phyloP scores from a whole-genome alignment of 2,888 invertebrate species.

The Rotaria sp. region DNA sequence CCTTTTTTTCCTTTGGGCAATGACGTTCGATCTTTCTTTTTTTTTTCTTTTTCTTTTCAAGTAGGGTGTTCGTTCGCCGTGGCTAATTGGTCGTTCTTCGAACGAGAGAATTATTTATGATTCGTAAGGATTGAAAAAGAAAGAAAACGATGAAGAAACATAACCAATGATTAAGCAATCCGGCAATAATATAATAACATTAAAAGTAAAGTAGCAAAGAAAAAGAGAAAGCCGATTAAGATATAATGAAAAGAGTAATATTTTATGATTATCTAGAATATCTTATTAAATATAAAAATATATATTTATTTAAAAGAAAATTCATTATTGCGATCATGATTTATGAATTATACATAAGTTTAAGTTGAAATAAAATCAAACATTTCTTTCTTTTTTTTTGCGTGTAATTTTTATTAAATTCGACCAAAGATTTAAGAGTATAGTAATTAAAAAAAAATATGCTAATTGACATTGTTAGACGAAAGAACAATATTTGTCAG shows the following conservation, averaged over 20 bases:
- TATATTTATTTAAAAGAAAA: neutral
- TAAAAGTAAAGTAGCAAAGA: neutral
- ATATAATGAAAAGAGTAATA: neutral
- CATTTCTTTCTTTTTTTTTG: too few relatives aligned
- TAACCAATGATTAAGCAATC: slow-evolving; percentile 17
- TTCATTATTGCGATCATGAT: neutral
- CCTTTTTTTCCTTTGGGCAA: neutral
- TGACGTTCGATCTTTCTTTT: neutral
- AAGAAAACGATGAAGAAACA: neutral
- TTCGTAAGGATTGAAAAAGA: neutral
- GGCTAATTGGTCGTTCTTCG: slow-evolving; percentile 17
- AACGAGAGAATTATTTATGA: slow-evolving; percentile 22
- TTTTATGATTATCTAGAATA: neutral
- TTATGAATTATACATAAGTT: neutral
- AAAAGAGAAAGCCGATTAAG: neutral
- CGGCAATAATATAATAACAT: slow-evolving; percentile 19
- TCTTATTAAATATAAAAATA: neutral
- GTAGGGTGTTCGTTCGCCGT: slow-evolving; percentile 15
- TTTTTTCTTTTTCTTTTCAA: neutral
- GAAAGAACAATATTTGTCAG: too few relatives aligned
- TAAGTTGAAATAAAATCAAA: too few relatives aligned
- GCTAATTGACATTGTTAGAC: too few relatives aligned
- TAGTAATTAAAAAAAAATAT: neutral
- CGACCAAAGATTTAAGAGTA: neutral
- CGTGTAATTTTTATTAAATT: too few relatives aligned